Conservation (phyloP, 2,113 vertebrate species). For the Bubo blakistoni region DNA sequence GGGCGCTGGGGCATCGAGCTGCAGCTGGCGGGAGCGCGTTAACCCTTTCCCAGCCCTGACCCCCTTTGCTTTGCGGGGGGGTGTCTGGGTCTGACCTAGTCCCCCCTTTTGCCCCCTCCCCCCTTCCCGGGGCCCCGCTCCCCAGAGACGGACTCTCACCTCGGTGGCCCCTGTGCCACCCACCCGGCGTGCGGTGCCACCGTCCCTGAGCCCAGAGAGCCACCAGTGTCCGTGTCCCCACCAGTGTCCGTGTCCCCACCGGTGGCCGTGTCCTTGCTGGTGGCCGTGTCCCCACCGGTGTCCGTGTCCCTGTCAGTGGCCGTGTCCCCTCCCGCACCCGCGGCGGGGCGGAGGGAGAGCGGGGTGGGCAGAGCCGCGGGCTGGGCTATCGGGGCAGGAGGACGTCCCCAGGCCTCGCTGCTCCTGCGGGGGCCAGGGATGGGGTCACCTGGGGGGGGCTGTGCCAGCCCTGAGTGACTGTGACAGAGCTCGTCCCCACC, state of each 20-base stretch:
- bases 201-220: not conserved
- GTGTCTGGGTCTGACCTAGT: rapidly evolving
- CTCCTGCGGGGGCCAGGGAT: not conserved
- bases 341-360: constrained; percentile 5
- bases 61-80: too few species aligned
- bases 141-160: not conserved
- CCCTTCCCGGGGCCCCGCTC: rapidly evolving
- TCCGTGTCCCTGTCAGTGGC: not conserved
- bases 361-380: not conserved
- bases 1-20: not conserved
- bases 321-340: not conserved
- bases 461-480: not conserved
- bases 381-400: not conserved
- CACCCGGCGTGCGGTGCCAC: rapidly evolving
- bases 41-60: not conserved
- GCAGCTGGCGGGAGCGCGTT: not conserved
- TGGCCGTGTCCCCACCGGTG: not conserved
- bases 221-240: not conserved
- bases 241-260: not conserved
- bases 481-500: not conserved
- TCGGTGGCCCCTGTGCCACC: not conserved
- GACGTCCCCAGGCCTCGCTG: not conserved
- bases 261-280: not conserved
- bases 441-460: not conserved
- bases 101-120: not conserved